Evolutionary conservation across 2,888 invertebrate genomes (phyloP).

Genomic region (Tanypteryx hageni): DNA sequence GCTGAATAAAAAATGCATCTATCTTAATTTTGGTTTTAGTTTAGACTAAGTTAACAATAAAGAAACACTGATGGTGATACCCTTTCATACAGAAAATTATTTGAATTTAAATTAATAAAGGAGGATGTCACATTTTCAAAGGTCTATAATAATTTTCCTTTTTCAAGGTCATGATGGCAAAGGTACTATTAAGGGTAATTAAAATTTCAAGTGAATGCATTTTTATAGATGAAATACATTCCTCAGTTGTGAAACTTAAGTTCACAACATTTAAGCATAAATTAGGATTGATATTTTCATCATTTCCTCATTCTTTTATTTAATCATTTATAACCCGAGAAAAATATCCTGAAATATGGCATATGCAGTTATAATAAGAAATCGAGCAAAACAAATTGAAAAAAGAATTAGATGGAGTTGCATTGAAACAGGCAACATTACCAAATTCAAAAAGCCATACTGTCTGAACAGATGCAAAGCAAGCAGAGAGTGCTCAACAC

Average conservation of each 20-base stretch:
- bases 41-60: too few relatives aligned
- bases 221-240: not conserved
- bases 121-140: not conserved
- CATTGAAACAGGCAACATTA: constrained; percentile 46
- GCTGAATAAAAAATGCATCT: too few relatives aligned
- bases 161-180: not conserved
- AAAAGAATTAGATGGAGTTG: constrained; percentile 24
- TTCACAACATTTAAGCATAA: not conserved
- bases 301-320: not conserved
- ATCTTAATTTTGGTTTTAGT: too few relatives aligned
- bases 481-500: constrained; percentile 47
- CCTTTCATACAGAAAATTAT: too few relatives aligned
- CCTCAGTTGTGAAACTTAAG: not conserved
- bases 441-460: constrained; percentile 42
- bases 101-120: not conserved
- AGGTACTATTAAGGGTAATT: not conserved
- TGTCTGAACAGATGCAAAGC: constrained; percentile 49
- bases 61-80: too few relatives aligned
- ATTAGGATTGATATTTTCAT: not conserved
- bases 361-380: not conserved
- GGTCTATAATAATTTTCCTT: not conserved
- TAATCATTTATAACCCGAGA: not conserved
- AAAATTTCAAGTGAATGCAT: not conserved
- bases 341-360: not conserved
- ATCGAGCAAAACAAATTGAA: constrained; percentile 22